A percentile compares a stretch with the other conserved stretches of the same genome.
phyloP scores from a whole-genome alignment of 2,888 invertebrate species.

The Trypoxylon attenuatum region DNA sequence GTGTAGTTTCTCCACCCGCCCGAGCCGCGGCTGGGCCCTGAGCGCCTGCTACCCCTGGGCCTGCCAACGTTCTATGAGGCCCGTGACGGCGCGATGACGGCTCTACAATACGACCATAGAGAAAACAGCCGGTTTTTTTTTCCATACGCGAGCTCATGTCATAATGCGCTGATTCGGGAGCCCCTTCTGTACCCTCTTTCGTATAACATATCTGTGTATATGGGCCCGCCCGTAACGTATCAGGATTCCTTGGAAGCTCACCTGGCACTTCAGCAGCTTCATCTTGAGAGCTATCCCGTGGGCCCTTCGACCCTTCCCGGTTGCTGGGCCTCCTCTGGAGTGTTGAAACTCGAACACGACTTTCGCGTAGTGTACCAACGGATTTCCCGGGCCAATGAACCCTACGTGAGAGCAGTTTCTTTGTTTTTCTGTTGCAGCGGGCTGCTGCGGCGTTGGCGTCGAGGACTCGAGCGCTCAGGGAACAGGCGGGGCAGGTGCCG shows the following conservation, averaged over 20 bases:
- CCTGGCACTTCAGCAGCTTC: conserved; percentile 62
- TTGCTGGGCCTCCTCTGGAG: conserved; percentile 1
- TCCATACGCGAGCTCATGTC: conserved; percentile 55
- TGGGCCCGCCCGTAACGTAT: conserved; percentile 37
- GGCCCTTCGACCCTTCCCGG: conserved; percentile 1
- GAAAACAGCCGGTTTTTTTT: conserved; percentile 61
- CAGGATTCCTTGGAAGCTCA: conserved; percentile 54
- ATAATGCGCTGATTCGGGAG: conserved; percentile 56
- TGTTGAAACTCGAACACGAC: conserved; percentile 49
- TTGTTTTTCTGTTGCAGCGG: conserved; percentile 60
- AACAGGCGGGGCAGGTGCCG: conserved; percentile 58
- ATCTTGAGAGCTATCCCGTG: conserved; percentile 16
- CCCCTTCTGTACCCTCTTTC: conserved; percentile 14
- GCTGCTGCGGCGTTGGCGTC: conserved; percentile 70
- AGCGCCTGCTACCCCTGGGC: not conserved
- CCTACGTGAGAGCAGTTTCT: conserved; percentile 17
- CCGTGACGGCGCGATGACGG: conserved; percentile 67
- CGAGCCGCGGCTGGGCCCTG: conserved; percentile 19
- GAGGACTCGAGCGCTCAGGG: conserved; percentile 67
- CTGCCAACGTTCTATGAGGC: conserved; percentile 39
- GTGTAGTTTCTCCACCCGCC: conserved; percentile 17
- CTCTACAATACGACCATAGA: conserved; percentile 65
- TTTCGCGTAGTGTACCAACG: conserved; percentile 38
- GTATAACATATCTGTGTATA: conserved; percentile 11
- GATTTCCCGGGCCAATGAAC: conserved; percentile 41